A percentile compares a stretch with the other conserved stretches of the same genome.
Evolutionary conservation across 2,113 vertebrate genomes (phyloP).

Genomic region (Psettodes erumei): DNA sequence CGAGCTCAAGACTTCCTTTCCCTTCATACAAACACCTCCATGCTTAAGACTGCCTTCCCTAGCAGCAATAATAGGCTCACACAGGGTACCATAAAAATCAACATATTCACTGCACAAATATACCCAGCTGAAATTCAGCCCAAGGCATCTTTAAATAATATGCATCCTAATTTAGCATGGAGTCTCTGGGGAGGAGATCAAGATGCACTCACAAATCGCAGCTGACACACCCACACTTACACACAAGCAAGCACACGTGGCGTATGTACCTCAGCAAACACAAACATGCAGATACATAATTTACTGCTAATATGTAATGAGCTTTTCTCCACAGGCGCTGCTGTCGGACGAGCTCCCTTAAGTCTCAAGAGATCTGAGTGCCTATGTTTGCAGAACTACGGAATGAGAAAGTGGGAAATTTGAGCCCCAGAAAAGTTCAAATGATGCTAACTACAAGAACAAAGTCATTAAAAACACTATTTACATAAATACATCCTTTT

Average conservation of each 20-base stretch:
- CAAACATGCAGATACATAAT: constrained; percentile 48
- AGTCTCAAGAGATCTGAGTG: constrained; percentile 31
- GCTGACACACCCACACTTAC: constrained; percentile 62
- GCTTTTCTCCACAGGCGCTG: constrained; percentile 52
- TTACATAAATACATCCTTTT: constrained; percentile 30
- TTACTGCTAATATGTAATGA: constrained; percentile 62
- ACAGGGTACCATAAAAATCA: constrained; percentile 64
- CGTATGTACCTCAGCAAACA: constrained; percentile 43
- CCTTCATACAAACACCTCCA: constrained; percentile 41
- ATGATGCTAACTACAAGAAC: constrained; percentile 5
- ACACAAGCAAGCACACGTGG: constrained; percentile 42
- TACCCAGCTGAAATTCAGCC: constrained; percentile 69
- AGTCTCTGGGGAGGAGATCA: constrained; percentile 68
- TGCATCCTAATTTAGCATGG: constrained; percentile 76
- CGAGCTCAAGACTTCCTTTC: constrained; percentile 26
- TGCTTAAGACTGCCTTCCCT: constrained; percentile 43
- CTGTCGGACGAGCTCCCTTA: constrained; percentile 30
- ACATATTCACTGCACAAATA: constrained; percentile 68
- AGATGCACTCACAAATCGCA: constrained; percentile 75
- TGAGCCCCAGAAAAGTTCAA: neutral
- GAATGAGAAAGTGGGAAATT: neutral
- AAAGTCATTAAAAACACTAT: constrained; percentile 17
- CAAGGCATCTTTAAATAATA: constrained; percentile 80
- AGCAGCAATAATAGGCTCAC: constrained; percentile 39
- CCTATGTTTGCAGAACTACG: constrained; percentile 10